These are phyloP conservation scores for Pterostichus niger DNA, from an alignment of 2,888 invertebrate species.

Conservation along the genomic window DNA sequence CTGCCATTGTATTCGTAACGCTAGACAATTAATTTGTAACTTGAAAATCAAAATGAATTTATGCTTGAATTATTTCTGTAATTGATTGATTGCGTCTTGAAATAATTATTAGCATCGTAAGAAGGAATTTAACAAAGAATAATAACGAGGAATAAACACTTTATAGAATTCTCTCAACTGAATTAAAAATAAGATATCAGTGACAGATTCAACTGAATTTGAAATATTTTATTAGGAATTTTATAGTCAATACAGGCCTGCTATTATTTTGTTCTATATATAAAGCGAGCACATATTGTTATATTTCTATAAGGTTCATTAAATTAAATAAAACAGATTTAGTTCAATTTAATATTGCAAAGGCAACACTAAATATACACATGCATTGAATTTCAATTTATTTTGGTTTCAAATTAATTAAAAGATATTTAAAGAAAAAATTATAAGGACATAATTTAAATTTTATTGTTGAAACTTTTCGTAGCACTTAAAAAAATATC, in stretches of 20 bases:
- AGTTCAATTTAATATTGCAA: neutral
- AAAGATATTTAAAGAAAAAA: no score
- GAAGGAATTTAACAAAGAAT: slow-evolving; percentile 22
- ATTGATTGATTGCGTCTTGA: slow-evolving; percentile 18
- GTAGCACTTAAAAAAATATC: no score
- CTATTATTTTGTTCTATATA: no score
- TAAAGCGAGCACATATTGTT: neutral
- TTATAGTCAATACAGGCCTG: no score
- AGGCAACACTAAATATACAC: no score
- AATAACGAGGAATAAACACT: slow-evolving; percentile 6
- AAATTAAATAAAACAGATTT: neutral
- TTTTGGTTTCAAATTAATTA: no score
- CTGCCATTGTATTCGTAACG: neutral
- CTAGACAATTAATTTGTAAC: slow-evolving; percentile 14
- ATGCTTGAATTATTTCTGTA: slow-evolving; percentile 34
- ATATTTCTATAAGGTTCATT: neutral
- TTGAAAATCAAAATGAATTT: slow-evolving; percentile 25
- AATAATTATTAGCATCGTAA: slow-evolving; percentile 21
- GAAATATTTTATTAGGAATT: no score
- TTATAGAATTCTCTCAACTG: neutral
- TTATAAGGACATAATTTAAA: no score
- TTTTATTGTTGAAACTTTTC: no score
- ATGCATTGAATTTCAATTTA: no score
- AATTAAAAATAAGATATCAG: neutral
- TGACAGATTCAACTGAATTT: no score